Evolutionary conservation across 2,113 vertebrate genomes (phyloP).

Genomic region (Onychorhynchus coronatus): DNA sequence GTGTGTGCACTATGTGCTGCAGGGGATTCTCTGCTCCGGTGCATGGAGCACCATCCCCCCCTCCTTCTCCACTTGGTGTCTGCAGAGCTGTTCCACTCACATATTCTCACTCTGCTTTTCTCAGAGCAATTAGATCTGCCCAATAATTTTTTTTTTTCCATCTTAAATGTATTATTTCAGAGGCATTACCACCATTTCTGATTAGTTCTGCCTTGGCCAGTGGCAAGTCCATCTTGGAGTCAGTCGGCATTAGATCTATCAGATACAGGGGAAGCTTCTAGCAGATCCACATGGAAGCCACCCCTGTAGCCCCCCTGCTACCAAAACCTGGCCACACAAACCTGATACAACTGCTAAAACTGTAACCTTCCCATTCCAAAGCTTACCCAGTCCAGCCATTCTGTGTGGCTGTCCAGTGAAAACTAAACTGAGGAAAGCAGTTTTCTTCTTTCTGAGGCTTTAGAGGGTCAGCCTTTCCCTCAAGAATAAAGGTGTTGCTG

Average conservation of each 20-base stretch:
- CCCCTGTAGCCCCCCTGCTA: neutral
- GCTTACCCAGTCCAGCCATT: neutral
- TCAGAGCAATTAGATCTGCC: neutral
- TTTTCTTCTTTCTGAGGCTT: neutral
- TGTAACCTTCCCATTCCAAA: neutral
- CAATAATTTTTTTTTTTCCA: neutral
- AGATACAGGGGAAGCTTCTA: neutral
- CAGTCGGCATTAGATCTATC: neutral
- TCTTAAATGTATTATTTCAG: neutral
- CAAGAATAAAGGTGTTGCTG: neutral
- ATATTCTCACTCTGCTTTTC: neutral
- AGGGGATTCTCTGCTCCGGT: neutral
- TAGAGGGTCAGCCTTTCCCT: neutral
- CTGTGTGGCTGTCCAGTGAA: neutral
- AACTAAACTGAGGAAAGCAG: neutral
- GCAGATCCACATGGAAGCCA: neutral
- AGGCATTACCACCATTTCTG: neutral
- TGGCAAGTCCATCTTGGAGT: neutral
- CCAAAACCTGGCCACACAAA: neutral
- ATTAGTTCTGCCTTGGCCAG: neutral
- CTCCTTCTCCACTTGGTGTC: neutral
- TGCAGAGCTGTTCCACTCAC: neutral
- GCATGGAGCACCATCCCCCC: neutral
- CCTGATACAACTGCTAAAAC: neutral
- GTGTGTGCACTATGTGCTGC: neutral